Conservation (phyloP, 2,113 vertebrate species). For the Oreochromis niloticus region DNA sequence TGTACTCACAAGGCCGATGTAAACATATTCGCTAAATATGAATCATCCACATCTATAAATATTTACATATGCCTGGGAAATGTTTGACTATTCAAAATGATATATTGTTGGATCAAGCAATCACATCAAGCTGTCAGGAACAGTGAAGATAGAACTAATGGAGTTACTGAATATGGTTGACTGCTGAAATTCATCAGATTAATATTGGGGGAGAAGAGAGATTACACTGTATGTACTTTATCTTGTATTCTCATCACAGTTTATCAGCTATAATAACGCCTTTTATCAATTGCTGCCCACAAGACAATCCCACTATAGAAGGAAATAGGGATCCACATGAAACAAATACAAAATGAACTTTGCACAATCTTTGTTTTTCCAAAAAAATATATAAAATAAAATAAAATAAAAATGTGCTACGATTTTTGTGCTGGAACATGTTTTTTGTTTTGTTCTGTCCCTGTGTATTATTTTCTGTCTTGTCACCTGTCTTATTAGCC, state of each 20-base stretch:
- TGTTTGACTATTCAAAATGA: background rate
- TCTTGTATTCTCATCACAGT: background rate
- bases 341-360: background rate
- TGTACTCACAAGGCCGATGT: background rate
- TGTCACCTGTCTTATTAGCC: background rate
- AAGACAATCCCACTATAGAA: background rate
- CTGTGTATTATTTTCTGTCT: background rate
- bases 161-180: background rate
- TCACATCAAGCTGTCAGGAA: background rate
- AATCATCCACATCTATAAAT: constrained; percentile 5
- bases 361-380: background rate
- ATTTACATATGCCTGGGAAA: background rate
- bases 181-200: background rate
- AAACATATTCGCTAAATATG: background rate
- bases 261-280: background rate
- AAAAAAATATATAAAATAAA: background rate
- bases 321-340: background rate
- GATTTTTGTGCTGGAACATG: background rate
- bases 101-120: background rate
- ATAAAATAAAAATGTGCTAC: background rate
- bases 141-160: background rate
- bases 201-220: background rate
- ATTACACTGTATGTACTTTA: background rate
- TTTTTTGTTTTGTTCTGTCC: background rate
- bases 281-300: background rate